Percentiles rank a stretch among this genome's conserved stretches.
These are phyloP conservation scores for Acridotheres tristis DNA, from an alignment of 2,797 vertebrate genomes.

Conservation along the genomic window DNA sequence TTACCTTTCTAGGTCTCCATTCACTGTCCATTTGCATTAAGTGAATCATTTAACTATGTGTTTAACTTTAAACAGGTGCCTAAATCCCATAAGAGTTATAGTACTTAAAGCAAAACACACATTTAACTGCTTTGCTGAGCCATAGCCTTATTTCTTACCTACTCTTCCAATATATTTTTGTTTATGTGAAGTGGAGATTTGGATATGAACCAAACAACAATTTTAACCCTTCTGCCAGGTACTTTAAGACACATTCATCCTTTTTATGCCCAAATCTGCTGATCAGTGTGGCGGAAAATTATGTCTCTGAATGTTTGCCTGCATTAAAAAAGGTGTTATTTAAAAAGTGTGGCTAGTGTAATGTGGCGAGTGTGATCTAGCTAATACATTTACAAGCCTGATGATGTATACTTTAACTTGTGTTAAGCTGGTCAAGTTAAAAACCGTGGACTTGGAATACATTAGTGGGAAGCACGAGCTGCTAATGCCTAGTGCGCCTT, in stretches of 20 bases:
- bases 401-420: not conserved
- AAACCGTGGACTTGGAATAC: not conserved
- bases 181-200: not conserved
- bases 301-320: conserved; percentile 7
- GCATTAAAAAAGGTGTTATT: not conserved
- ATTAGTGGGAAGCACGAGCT: not conserved
- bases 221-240: conserved; percentile 22
- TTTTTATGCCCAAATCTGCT: not conserved
- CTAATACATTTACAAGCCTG: not conserved
- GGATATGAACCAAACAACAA: not conserved
- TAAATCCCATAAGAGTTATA: not conserved
- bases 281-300: not conserved
- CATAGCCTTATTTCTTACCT: not conserved
- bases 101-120: conserved; percentile 18
- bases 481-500: not conserved
- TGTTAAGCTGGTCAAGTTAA: not conserved
- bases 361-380: not conserved
- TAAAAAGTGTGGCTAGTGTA: conserved; percentile 2
- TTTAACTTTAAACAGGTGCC: conserved; percentile 54
- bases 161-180: not conserved
- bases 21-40: conserved; percentile 48
- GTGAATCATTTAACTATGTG: conserved; percentile 43
- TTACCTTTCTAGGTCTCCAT: conserved; percentile 51
- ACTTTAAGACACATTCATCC: not conserved
- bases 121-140: conserved; percentile 22